Evolutionary conservation across 23 tunicate genomes (phyloP).

Genomic region (Styela plicata): DNA sequence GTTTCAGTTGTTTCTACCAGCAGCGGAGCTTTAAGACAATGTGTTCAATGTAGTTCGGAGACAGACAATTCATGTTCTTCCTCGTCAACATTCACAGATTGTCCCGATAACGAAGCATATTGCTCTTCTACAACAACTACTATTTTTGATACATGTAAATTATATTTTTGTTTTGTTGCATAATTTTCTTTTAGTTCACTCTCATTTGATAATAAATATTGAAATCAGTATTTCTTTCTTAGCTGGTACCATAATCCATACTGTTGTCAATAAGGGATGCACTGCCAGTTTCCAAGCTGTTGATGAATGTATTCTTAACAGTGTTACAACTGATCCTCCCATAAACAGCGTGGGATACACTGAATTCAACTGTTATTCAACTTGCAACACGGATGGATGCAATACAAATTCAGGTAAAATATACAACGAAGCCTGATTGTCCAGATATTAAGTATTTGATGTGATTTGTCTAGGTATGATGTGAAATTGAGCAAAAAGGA

Average conservation of each 20-base stretch:
- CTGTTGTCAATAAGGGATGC: background rate
- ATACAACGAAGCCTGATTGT: too few relatives aligned
- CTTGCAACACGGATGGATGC: background rate
- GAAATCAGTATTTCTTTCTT: too few relatives aligned
- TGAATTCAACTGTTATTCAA: background rate
- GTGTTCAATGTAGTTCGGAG: background rate
- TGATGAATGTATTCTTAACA: background rate
- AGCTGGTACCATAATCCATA: background rate
- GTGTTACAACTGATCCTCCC: background rate
- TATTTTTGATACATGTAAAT: background rate
- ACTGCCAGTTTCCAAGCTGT: background rate
- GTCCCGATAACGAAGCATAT: background rate
- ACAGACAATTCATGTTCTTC: background rate
- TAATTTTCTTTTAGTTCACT: background rate
- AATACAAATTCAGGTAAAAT: too few relatives aligned
- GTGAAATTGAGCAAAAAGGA: too few relatives aligned
- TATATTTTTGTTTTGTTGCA: background rate
- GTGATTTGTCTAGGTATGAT: too few relatives aligned
- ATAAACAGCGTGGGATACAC: background rate
- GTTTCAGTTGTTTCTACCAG: too few relatives aligned
- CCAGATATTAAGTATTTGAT: too few relatives aligned
- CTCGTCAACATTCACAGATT: background rate
- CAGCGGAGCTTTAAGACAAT: background rate
- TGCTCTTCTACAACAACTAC: background rate
- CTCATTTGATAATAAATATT: background rate